Percentiles rank a stretch among this genome's conserved stretches.
phyloP scores from a whole-genome alignment of 2,888 invertebrate genomes.

The Syrista parreyssii region DNA sequence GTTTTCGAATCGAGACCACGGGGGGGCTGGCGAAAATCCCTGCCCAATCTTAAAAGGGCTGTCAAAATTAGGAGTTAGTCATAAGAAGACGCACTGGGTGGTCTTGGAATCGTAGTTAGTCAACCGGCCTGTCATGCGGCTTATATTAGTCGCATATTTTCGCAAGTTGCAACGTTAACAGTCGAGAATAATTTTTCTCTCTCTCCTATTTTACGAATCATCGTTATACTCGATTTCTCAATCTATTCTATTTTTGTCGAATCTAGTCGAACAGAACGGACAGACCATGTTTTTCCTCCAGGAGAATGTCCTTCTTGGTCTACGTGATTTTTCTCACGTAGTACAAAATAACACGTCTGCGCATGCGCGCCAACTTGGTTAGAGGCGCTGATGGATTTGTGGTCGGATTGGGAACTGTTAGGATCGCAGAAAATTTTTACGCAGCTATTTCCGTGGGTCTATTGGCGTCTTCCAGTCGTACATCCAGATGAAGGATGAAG shows the following conservation, averaged over 20 bases:
- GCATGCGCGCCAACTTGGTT: neutral
- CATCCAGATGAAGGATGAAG: neutral
- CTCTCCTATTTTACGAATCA: neutral
- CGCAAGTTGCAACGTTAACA: neutral
- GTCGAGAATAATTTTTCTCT: neutral
- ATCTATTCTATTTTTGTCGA: neutral
- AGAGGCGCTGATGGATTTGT: neutral
- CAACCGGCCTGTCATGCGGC: neutral
- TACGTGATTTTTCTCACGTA: neutral
- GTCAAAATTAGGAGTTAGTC: conserved; percentile 6
- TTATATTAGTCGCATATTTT: neutral
- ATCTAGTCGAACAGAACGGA: neutral
- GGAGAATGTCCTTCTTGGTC: neutral
- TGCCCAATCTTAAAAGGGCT: conserved; percentile 5
- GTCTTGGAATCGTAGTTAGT: neutral
- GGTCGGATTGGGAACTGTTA: neutral
- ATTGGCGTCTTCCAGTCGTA: neutral
- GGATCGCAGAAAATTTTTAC: neutral
- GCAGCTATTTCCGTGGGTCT: neutral
- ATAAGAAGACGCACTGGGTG: neutral
- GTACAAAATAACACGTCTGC: neutral
- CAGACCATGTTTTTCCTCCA: neutral
- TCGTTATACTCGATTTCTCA: neutral
- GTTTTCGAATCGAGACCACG: conserved; percentile 1
- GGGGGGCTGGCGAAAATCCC: conserved; percentile 6